These are phyloP conservation scores for Brachionus angularis DNA, from an alignment of 1,140 invertebrate genomes.

Conservation along the genomic window DNA sequence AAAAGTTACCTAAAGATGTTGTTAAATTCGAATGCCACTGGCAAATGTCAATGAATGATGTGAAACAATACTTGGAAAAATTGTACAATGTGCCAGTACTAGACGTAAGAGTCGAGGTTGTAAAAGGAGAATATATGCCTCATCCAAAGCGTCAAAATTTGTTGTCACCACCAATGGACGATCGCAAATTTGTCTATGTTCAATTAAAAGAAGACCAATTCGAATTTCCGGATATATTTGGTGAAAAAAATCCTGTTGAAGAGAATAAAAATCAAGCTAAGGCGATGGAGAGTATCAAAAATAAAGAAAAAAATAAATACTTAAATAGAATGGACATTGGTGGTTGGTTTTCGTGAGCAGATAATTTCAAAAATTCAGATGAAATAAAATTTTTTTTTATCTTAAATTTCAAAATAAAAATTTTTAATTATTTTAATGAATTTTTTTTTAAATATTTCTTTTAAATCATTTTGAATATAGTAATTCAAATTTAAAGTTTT, in stretches of 20 bases:
- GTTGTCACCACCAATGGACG: constrained; percentile 29
- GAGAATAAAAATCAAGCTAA: constrained; percentile 23
- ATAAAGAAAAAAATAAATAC: constrained; percentile 42
- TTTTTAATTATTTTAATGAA: background rate
- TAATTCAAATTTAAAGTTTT: background rate
- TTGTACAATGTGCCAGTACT: constrained; percentile 40
- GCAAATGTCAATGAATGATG: constrained; percentile 42
- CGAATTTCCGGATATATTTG: constrained; percentile 32
- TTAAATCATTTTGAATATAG: background rate
- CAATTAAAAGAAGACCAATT: constrained; percentile 21
- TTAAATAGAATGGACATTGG: constrained; percentile 30
- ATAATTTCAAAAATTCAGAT: no score
- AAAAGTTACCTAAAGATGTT: constrained; percentile 36
- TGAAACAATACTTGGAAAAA: constrained; percentile 44
- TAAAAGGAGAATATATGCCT: constrained; percentile 29
- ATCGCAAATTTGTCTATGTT: constrained; percentile 41
- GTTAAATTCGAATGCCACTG: constrained; percentile 42
- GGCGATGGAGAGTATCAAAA: constrained; percentile 6
- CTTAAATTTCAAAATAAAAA: background rate
- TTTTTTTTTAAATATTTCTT: background rate
- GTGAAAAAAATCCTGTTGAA: background rate
- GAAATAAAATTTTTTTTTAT: constrained; percentile 15
- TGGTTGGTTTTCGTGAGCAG: constrained; percentile 30
- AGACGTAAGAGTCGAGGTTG: constrained; percentile 23
- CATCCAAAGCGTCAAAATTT: constrained; percentile 21